These are phyloP conservation scores for Zeus faber DNA, from an alignment of 2,113 vertebrate species.

Conservation along the genomic window DNA sequence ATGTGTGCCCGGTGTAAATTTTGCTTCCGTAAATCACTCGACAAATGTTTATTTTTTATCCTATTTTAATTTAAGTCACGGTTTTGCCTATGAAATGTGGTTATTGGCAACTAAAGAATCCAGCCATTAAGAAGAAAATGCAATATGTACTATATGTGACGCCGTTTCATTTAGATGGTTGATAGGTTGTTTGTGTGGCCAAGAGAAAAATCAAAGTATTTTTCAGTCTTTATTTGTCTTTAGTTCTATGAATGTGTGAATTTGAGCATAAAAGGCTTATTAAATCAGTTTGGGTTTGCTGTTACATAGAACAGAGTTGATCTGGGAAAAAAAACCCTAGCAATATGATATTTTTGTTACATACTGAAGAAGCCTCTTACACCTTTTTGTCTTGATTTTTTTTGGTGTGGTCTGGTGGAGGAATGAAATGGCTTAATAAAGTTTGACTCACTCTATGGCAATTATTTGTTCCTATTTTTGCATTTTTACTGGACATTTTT, in stretches of 20 bases:
- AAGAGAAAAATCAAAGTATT: neutral
- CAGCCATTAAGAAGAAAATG: conserved; percentile 27
- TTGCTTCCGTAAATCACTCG: neutral
- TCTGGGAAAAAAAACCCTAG: neutral
- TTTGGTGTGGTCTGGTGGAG: neutral
- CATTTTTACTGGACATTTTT: too few species aligned
- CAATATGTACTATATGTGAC: conserved; percentile 37
- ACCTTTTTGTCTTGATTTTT: neutral
- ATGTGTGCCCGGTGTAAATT: neutral
- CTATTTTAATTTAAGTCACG: too few species aligned
- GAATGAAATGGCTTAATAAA: too few species aligned
- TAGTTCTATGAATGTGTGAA: too few species aligned
- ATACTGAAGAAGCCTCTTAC: neutral
- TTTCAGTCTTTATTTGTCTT: neutral
- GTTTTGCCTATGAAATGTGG: too few species aligned
- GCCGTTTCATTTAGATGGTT: neutral
- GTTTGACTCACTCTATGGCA: too few species aligned
- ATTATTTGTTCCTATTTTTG: too few species aligned
- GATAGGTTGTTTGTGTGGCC: neutral
- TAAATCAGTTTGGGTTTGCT: neutral
- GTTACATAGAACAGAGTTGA: neutral
- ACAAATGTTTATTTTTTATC: too few species aligned
- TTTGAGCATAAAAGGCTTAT: neutral
- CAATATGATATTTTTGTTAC: neutral
- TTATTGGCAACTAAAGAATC: neutral